Conservation (phyloP, 1,140 invertebrate genomes). For the Sipha flava region DNA sequence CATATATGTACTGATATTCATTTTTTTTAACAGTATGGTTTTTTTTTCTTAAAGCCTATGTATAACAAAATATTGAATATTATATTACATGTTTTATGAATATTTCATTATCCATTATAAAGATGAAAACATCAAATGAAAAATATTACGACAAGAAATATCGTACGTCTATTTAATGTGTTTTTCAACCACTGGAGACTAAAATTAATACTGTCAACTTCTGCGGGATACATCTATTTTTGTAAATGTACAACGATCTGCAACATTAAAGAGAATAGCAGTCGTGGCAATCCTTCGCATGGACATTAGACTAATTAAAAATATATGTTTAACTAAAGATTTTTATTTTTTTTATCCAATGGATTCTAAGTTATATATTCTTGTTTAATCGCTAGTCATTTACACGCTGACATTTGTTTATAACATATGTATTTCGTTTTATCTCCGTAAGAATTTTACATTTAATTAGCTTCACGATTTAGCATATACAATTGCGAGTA, state of each 20-base stretch:
- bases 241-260: not conserved
- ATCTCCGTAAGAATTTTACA: no score
- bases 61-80: no score
- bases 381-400: not conserved
- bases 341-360: not conserved
- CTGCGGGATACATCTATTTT: slow-evolving; percentile 13
- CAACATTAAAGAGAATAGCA: slow-evolving; percentile 20
- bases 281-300: not conserved
- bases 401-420: no score
- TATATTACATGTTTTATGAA: not conserved
- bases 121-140: not conserved
- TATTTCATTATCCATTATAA: not conserved
- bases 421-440: no score
- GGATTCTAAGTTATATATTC: not conserved
- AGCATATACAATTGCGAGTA: no score
- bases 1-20: no score
- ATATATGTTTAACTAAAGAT: not conserved
- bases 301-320: not conserved
- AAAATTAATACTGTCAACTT: slow-evolving; percentile 14
- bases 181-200: slow-evolving; percentile 13
- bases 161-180: not conserved
- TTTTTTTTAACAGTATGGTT: no score
- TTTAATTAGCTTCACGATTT: no score
- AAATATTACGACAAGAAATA: not conserved
- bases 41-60: no score